Conservation (phyloP, 2,888 invertebrate genomes). For the Thumatha senex region DNA sequence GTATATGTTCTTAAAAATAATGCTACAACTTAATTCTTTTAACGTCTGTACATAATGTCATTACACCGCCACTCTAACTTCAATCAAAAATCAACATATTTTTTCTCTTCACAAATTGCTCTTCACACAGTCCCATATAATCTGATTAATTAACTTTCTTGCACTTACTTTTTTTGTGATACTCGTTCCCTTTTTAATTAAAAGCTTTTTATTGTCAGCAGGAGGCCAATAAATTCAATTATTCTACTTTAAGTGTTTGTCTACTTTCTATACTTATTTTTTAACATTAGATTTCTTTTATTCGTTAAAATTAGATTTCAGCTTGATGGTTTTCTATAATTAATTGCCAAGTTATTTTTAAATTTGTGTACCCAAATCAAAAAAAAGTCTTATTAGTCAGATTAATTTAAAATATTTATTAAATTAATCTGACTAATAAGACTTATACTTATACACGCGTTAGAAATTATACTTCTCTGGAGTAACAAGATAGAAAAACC, state of each 20-base stretch:
- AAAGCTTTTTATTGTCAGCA: conserved; percentile 41
- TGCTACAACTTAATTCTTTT: neutral
- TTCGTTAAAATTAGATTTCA: conserved; percentile 31
- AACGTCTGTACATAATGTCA: neutral
- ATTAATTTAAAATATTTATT: too few relatives aligned
- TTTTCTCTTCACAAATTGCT: conserved; percentile 9
- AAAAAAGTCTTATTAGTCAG: neutral
- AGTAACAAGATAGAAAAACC: too few relatives aligned
- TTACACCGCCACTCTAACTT: neutral
- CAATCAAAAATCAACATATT: conserved; percentile 5
- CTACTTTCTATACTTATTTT: conserved; percentile 11
- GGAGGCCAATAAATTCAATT: conserved; percentile 44
- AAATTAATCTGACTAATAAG: too few relatives aligned
- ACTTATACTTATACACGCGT: too few relatives aligned
- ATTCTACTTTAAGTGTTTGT: conserved; percentile 29
- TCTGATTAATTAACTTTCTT: conserved; percentile 34
- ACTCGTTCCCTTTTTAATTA: conserved; percentile 40
- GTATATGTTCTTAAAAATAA: neutral
- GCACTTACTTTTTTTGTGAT: conserved; percentile 29
- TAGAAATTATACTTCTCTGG: too few relatives aligned
- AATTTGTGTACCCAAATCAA: neutral
- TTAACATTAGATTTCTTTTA: conserved; percentile 23
- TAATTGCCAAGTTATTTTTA: conserved; percentile 3
- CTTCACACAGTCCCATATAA: conserved; percentile 22
- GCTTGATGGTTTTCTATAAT: conserved; percentile 20